phyloP scores from a whole-genome alignment of 2,797 vertebrate genomes.

The Stomatorhinus walkeri region DNA sequence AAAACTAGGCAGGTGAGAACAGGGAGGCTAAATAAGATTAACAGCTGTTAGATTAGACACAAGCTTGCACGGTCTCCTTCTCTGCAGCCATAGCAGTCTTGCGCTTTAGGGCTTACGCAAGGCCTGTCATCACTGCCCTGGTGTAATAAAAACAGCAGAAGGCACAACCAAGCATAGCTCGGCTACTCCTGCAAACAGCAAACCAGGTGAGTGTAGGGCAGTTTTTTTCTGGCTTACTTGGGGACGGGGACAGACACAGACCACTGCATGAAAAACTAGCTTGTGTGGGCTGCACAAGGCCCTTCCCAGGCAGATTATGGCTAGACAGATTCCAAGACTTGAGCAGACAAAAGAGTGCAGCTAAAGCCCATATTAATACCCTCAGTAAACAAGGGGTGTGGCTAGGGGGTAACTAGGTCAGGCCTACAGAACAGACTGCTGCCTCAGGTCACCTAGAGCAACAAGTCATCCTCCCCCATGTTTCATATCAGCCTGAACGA shows the following conservation, averaged over 20 bases:
- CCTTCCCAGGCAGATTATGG: neutral
- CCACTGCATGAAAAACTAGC: neutral
- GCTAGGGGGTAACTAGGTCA: neutral
- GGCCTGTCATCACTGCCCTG: neutral
- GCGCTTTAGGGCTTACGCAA: neutral
- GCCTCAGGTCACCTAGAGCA: neutral
- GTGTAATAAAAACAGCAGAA: neutral
- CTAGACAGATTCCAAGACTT: neutral
- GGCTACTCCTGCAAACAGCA: neutral
- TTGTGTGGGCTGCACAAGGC: neutral
- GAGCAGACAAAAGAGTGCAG: neutral
- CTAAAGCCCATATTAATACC: neutral
- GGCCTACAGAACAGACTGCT: neutral
- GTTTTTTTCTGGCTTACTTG: neutral
- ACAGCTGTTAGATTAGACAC: slow-evolving; percentile 22
- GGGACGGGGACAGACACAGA: neutral
- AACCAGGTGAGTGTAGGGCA: neutral
- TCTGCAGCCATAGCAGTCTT: slow-evolving; percentile 2
- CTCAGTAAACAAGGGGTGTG: neutral
- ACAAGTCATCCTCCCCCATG: neutral
- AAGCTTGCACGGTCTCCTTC: slow-evolving; percentile 26
- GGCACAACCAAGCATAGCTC: neutral
- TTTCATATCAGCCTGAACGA: neutral
- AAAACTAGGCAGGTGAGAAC: neutral
- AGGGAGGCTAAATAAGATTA: slow-evolving; percentile 21